Percentiles rank a stretch among this genome's conserved stretches.
phyloP scores from a whole-genome alignment of 2,113 vertebrate species.

The Micromys minutus region DNA sequence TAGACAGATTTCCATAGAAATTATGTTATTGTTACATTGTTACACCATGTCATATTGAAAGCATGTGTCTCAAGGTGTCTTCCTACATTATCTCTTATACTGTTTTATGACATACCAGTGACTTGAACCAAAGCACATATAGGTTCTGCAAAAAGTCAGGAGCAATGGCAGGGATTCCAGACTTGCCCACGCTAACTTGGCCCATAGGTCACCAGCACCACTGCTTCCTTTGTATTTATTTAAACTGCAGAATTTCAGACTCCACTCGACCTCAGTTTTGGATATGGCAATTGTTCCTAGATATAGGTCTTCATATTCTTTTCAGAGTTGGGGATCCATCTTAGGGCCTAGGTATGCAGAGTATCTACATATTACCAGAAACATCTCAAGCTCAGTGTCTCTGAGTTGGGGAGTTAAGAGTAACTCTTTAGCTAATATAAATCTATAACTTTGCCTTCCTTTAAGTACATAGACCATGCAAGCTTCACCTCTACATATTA shows the following conservation, averaged over 20 bases:
- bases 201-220: neutral
- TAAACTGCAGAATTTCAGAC: neutral
- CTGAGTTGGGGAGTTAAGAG: neutral
- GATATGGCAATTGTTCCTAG: neutral
- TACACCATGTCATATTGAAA: neutral
- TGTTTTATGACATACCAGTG: neutral
- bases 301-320: neutral
- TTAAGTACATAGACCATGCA: neutral
- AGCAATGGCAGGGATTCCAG: neutral
- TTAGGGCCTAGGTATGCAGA: neutral
- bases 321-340: neutral
- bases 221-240: neutral
- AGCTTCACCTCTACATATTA: neutral
- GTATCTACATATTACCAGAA: too few relatives aligned
- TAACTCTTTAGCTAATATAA: neutral
- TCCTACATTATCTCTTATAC: neutral
- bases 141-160: neutral
- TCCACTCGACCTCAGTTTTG: neutral
- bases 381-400: neutral
- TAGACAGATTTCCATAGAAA: neutral
- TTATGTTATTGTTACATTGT: neutral
- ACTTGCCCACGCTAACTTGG: neutral
- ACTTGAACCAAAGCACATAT: neutral
- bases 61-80: neutral
- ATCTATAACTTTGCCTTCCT: neutral